Percentiles rank a stretch among this genome's conserved stretches.
phyloP scores from a whole-genome alignment of 1,140 invertebrate species.

The Lepidostoma basale region DNA sequence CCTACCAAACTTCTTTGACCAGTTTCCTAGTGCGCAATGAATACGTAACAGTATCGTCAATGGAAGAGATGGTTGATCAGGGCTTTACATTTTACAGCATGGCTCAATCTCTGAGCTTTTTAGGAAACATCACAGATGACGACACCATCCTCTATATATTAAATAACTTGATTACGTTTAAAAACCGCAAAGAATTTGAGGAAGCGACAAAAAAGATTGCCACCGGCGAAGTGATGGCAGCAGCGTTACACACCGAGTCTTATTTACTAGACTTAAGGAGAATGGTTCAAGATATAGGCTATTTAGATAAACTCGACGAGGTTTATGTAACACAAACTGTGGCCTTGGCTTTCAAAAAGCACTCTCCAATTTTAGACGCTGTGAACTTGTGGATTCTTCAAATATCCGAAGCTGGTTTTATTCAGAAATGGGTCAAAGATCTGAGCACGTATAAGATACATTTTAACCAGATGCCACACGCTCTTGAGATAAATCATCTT shows the following conservation, averaged over 20 bases:
- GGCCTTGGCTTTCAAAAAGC: conserved; percentile 29
- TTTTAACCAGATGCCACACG: conserved; percentile 10
- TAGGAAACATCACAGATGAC: conserved; percentile 36
- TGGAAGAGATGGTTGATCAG: conserved; percentile 38
- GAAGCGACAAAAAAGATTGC: conserved; percentile 22
- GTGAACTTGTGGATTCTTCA: conserved; percentile 31
- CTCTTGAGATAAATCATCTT: conserved; percentile 34
- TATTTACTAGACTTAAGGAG: conserved; percentile 36
- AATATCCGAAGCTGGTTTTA: conserved; percentile 38
- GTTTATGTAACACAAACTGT: conserved; percentile 35
- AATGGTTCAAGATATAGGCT: conserved; percentile 20
- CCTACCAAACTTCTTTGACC: conserved; percentile 37
- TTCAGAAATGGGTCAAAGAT: conserved; percentile 38
- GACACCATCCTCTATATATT: conserved; percentile 22
- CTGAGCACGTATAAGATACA: not conserved
- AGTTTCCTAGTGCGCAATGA: conserved; percentile 32
- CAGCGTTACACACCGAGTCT: conserved; percentile 30
- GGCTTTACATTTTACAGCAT: conserved; percentile 37
- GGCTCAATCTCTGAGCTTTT: not conserved
- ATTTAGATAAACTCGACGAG: conserved; percentile 32
- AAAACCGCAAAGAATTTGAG: conserved; percentile 25
- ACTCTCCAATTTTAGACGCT: conserved; percentile 28
- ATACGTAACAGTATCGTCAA: conserved; percentile 29
- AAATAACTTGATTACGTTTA: conserved; percentile 22
- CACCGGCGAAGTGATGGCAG: conserved; percentile 18